Base-by-base conservation (phyloP, 2,113 vertebrate genomes). In the Elachura formosa region DNA sequence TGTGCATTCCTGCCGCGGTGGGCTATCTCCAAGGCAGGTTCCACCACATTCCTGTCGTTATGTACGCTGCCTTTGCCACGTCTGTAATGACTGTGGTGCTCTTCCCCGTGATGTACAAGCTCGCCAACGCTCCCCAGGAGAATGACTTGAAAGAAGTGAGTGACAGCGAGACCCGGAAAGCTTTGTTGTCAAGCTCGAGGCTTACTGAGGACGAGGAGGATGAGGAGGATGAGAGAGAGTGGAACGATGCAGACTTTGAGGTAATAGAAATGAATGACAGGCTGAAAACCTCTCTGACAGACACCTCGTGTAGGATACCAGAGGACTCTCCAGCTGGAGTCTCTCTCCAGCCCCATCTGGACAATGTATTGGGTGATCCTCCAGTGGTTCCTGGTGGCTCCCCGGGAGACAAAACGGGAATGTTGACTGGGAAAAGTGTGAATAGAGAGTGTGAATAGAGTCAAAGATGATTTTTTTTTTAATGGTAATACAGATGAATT, bases 241-340 rank as follows among this genome's bases (percentile, higher is more conserved):
- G 98, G 98, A 99, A 99, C 1, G 98, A 99, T 48, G 98, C 98
- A 13, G 98, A 99, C 96, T 99, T 99, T 95, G 99, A 99, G 96
- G 97, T 98, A 1, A 98, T 98, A 31, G 99, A 99, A 95, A 99
- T 99, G 98, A 98, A 98, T 10, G 98, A 96, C 20, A 89, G 76
- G 3, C n/a, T 96, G 38, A 92, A 95, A 45, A 97, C 66, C 83
- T 98, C 98, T 26, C 96, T 97, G 38, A 66, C 36, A 13, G 96
- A 97, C 80, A 93, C 90, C 7, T 91, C 90, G 73, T 40, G 25
- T 40, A 76, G 85, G 82, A 66, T 76, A 78, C 4, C 87, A 43
- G 71, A 64, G 46, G 87, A 64, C 19, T 87, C 90, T 29, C 66
- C 89, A 5, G 56, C 59, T 16, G 31, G 85, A 58, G 48, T 11